Percentiles rank a stretch among this genome's conserved stretches.
phyloP scores from a whole-genome alignment of 2,888 invertebrate species.

The Archips crataeganus region DNA sequence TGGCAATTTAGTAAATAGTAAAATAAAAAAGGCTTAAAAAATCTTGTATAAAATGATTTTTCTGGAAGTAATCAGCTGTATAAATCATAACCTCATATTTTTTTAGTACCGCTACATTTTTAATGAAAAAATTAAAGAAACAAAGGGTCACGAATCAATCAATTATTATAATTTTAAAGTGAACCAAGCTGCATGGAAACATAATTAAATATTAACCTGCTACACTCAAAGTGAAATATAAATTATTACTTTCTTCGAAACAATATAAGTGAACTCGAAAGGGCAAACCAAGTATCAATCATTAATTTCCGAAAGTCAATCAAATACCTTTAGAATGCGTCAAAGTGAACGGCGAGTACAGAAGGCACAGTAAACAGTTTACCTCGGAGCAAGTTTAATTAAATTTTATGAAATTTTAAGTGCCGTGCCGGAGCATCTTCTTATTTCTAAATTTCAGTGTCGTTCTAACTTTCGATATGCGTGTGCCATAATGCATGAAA shows the following conservation, averaged over 20 bases:
- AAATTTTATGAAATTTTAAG: conserved; percentile 68
- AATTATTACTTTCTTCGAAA: background rate
- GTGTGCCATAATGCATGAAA: too few relatives aligned
- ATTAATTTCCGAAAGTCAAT: conserved; percentile 74
- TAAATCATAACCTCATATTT: too few relatives aligned
- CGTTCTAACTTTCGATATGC: background rate
- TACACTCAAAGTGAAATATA: background rate
- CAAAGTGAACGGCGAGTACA: conserved; percentile 48
- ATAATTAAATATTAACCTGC: background rate
- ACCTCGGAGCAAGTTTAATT: conserved; percentile 66
- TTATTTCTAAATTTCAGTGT: background rate
- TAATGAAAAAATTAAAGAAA: too few relatives aligned
- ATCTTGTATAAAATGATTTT: too few relatives aligned
- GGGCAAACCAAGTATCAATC: conserved; percentile 11
- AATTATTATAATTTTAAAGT: too few relatives aligned
- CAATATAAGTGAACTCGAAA: background rate
- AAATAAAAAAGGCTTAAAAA: too few relatives aligned
- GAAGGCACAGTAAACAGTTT: conserved; percentile 4
- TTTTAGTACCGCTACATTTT: too few relatives aligned
- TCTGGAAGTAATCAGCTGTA: too few relatives aligned
- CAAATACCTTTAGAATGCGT: conserved; percentile 56
- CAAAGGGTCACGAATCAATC: too few relatives aligned
- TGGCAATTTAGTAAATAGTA: too few relatives aligned
- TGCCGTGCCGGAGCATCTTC: conserved; percentile 60
- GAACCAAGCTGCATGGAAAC: too few relatives aligned